phyloP scores from a whole-genome alignment of 2,797 vertebrate species.

The Sebastolobus alascanus region DNA sequence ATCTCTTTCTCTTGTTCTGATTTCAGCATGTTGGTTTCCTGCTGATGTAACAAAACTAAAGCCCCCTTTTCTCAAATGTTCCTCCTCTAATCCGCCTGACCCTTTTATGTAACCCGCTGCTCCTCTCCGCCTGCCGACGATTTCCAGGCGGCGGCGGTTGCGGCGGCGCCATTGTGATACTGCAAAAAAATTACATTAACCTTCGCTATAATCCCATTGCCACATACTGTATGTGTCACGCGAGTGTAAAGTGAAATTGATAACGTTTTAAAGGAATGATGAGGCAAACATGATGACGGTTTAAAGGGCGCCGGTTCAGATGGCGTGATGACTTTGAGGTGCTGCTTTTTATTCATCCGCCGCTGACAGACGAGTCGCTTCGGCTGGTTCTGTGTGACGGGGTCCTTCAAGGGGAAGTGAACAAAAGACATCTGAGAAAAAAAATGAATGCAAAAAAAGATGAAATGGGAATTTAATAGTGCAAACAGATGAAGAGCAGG shows the following conservation, averaged over 20 bases:
- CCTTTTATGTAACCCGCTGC: constrained; percentile 46
- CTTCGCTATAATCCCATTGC: constrained; percentile 10
- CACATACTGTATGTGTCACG: constrained; percentile 9
- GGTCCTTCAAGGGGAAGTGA: constrained; percentile 24
- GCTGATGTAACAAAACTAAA: constrained; percentile 75
- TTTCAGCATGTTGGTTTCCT: constrained; percentile 70
- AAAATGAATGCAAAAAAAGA: constrained; percentile 10
- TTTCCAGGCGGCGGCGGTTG: constrained; percentile 15
- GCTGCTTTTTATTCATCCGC: constrained; percentile 16
- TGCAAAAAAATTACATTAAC: constrained; percentile 47
- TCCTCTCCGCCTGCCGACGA: constrained; percentile 32
- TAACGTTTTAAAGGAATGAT: constrained; percentile 32
- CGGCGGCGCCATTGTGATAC: constrained; percentile 25
- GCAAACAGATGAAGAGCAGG: background rate
- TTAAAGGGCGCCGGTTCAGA: constrained; percentile 28
- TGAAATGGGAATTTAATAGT: constrained; percentile 22
- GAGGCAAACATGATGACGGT: constrained; percentile 18
- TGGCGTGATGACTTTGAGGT: constrained; percentile 16
- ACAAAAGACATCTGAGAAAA: constrained; percentile 20
- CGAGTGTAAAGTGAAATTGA: constrained; percentile 14
- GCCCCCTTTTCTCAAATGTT: constrained; percentile 58
- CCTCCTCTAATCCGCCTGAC: constrained; percentile 61
- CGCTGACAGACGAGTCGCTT: constrained; percentile 18
- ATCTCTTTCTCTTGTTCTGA: constrained; percentile 64
- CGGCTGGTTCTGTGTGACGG: background rate